Conservation (phyloP, 2,113 vertebrate species). For the Pholis gunnellus region DNA sequence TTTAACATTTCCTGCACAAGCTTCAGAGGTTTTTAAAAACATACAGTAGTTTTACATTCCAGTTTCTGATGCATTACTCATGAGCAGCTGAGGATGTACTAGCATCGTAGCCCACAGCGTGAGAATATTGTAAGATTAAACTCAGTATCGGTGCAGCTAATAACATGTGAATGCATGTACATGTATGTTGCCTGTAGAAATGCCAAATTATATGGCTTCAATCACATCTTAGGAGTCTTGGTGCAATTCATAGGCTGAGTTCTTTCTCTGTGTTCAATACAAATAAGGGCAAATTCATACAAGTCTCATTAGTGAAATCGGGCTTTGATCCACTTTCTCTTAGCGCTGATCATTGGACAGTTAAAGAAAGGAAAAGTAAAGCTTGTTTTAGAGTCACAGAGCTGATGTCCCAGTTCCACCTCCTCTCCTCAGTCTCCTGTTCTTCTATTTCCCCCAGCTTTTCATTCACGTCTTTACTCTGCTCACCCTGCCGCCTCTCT, state of each 20-base stretch:
- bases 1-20: background rate
- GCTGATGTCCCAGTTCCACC: constrained; percentile 28
- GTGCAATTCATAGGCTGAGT: background rate
- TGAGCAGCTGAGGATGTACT: background rate
- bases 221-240: background rate
- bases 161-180: background rate
- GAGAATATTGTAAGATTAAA: background rate
- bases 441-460: constrained; percentile 19
- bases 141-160: background rate
- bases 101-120: background rate
- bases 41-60: too few species aligned
- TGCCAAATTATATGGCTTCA: background rate
- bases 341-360: background rate
- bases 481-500: constrained; percentile 41
- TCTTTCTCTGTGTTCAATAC: constrained; percentile 7
- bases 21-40: background rate
- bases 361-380: constrained; percentile 21
- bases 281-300: background rate
- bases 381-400: constrained; percentile 28
- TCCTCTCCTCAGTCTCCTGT: constrained; percentile 10
- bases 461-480: constrained; percentile 48
- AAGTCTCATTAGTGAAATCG: constrained; percentile 16
- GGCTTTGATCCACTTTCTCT: constrained; percentile 27
- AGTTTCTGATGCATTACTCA: background rate
- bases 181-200: background rate